Evolutionary conservation across 1,140 invertebrate genomes (phyloP).

Genomic region (Metopolophium dirhodum): DNA sequence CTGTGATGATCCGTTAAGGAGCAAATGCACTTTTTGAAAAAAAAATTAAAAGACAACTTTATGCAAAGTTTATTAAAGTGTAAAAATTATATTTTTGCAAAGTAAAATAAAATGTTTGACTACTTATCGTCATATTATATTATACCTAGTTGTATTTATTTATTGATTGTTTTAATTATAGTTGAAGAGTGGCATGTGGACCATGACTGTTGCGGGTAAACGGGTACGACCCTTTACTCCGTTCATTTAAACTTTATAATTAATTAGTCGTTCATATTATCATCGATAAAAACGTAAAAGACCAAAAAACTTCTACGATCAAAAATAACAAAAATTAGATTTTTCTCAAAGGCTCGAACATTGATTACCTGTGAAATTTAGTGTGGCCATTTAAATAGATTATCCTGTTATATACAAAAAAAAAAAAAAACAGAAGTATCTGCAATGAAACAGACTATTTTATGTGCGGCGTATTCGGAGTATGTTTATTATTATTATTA

Average conservation of each 20-base stretch:
- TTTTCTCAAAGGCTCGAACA: neutral
- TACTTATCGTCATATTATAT: neutral
- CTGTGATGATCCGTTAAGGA: neutral
- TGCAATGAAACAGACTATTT: neutral
- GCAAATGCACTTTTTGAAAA: neutral
- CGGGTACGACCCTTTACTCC: neutral
- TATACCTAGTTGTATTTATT: neutral
- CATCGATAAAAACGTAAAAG: neutral
- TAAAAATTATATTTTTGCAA: neutral
- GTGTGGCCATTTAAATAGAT: neutral
- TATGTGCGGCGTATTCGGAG: neutral
- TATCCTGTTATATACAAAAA: neutral
- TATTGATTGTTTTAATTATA: neutral
- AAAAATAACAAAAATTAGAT: neutral
- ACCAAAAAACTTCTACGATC: neutral
- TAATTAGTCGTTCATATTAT: neutral
- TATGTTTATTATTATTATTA: conserved; percentile 3
- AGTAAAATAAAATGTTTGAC: neutral
- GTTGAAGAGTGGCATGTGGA: neutral
- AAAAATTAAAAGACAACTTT: neutral
- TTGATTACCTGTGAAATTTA: neutral
- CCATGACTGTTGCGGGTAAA: neutral
- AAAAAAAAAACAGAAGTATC: too few relatives aligned
- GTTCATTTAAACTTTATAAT: neutral
- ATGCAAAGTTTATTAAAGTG: neutral